Conservation (phyloP, 2,888 invertebrate species). For the Caenorhabditis doughertyi region DNA sequence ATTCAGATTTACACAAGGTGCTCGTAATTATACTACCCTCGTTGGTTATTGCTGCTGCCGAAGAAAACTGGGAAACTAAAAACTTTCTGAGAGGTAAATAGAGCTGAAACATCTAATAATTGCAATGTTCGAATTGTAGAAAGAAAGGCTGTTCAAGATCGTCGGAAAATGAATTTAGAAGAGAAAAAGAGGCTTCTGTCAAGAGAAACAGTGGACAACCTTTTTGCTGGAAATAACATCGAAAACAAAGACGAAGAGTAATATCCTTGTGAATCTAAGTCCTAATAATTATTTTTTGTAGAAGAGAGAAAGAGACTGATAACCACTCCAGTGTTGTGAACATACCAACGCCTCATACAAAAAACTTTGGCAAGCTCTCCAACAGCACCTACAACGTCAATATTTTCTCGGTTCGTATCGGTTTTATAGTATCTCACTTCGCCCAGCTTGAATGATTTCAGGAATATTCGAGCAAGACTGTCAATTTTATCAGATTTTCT, state of each 20-base stretch:
- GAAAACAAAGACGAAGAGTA: background rate
- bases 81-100: background rate
- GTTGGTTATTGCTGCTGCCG: slow-evolving; percentile 1
- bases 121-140: background rate
- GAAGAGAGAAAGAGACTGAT: too few relatives aligned
- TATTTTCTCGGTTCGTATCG: background rate
- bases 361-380: background rate
- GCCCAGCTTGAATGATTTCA: background rate
- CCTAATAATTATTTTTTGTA: too few relatives aligned
- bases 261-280: background rate
- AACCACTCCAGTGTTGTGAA: background rate
- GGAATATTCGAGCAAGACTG: slow-evolving; percentile 19
- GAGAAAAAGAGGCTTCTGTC: background rate
- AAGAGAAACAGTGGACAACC: background rate
- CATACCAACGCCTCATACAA: background rate
- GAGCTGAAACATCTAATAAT: background rate
- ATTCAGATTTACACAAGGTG: slow-evolving; percentile 4
- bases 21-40: slow-evolving; percentile 1
- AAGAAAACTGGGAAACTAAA: background rate
- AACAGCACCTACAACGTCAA: slow-evolving; percentile 10
- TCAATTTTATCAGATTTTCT: background rate
- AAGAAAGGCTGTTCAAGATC: background rate
- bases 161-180: background rate
- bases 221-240: background rate
- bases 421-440: background rate